phyloP scores from a whole-genome alignment of 2,888 invertebrate genomes.

The Strigamia maritima region DNA sequence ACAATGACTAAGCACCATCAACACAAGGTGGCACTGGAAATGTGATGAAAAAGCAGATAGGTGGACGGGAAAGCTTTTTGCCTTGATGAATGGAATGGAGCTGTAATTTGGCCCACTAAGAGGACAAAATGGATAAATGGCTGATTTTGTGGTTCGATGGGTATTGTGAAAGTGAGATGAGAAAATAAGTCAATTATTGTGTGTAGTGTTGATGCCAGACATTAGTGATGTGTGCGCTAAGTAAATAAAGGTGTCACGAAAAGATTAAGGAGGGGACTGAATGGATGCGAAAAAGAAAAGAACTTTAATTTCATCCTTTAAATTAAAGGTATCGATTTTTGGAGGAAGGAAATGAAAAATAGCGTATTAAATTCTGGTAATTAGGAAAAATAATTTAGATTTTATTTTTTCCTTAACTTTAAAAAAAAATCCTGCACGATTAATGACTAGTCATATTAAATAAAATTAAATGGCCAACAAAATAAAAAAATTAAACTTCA shows the following conservation, averaged over 20 bases:
- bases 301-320: too few relatives aligned
- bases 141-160: not conserved
- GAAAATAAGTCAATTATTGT: not conserved
- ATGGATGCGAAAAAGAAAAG: too few relatives aligned
- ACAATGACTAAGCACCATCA: conserved; percentile 4
- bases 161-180: not conserved
- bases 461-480: too few relatives aligned
- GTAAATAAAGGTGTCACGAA: not conserved
- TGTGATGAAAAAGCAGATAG: not conserved
- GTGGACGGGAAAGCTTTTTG: not conserved
- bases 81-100: not conserved
- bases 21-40: not conserved
- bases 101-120: not conserved
- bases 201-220: not conserved
- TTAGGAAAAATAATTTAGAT: not conserved
- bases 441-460: too few relatives aligned
- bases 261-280: not conserved
- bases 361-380: not conserved
- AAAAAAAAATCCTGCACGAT: too few relatives aligned
- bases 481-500: too few relatives aligned
- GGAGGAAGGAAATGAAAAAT: not conserved
- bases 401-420: not conserved
- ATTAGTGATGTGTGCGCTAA: not conserved
- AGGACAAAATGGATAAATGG: not conserved
- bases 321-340: not conserved